A percentile compares a stretch with the other conserved stretches of the same genome.
phyloP scores from a whole-genome alignment of 2,888 invertebrate genomes.

The Pecten maximus region DNA sequence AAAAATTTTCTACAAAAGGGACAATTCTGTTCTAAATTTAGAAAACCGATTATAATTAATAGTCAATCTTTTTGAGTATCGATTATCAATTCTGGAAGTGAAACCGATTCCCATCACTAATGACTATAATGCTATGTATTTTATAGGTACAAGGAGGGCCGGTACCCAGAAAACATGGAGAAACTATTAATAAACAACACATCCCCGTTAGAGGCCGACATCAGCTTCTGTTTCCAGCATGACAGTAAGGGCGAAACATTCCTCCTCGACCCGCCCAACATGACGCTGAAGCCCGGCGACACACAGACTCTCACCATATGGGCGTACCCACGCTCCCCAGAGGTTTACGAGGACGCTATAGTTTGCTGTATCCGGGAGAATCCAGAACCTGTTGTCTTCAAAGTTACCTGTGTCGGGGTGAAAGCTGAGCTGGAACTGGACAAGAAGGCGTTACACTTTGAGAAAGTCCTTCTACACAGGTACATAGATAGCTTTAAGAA shows the following conservation, averaged over 20 bases:
- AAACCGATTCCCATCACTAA: too few species aligned
- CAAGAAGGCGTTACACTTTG: slow-evolving; percentile 82
- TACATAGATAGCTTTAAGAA: too few species aligned
- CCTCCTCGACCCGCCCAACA: slow-evolving; percentile 81
- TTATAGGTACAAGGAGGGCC: slow-evolving; percentile 72
- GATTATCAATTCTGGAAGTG: too few species aligned
- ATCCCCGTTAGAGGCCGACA: slow-evolving; percentile 81
- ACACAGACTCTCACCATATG: slow-evolving; percentile 79
- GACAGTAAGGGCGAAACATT: slow-evolving; percentile 82
- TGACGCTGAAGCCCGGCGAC: slow-evolving; percentile 81
- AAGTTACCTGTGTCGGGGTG: slow-evolving; percentile 80
- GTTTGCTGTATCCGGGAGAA: slow-evolving; percentile 83
- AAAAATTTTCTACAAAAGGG: too few species aligned
- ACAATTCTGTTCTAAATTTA: too few species aligned
- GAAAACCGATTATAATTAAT: too few species aligned
- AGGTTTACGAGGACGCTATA: slow-evolving; percentile 80
- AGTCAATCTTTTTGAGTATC: too few species aligned
- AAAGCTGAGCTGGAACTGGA: slow-evolving; percentile 82
- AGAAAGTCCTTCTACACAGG: slow-evolving; percentile 83
- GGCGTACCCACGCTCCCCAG: slow-evolving; percentile 81
- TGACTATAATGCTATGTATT: neutral
- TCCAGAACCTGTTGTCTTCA: slow-evolving; percentile 82
- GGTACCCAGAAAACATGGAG: slow-evolving; percentile 82
- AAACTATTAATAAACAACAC: slow-evolving; percentile 80
- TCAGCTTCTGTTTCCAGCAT: slow-evolving; percentile 81